Base-by-base conservation (phyloP, 2,888 invertebrate genomes). In the Drosophila sordidula region DNA sequence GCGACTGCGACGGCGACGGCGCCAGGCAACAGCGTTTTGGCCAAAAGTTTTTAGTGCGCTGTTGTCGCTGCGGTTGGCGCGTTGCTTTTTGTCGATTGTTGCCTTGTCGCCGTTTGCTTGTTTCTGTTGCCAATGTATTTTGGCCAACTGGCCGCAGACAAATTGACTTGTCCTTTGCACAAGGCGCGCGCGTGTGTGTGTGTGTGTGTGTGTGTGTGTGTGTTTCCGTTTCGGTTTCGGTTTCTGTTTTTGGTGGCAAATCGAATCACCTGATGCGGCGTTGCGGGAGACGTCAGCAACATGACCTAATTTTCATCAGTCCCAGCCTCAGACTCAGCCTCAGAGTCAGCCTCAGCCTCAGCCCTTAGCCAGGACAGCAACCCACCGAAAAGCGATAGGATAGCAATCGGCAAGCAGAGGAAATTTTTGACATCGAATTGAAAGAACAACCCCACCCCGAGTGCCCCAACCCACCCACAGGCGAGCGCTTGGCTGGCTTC, bases 41-140 rank as follows among this genome's bases (percentile, higher is more conserved):
- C 70, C 86, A 80, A 82, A 80, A 85, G 55, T 59, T 61, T 70
- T 82, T 66, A 82, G 82, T 82, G 86, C 82, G 83, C 78, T 74
- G 66, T 80, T 80, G 82, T 78, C 86, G 82, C 64, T 83, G 78
- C 70, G 73, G 52, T 83, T 71, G 83, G 83, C 86, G 82, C 84
- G 73, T 80, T 59, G 78, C 42, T 71, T 51, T 52, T 42, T 52
- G n/a, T 66, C 32, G 62, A 51, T 64, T 34, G 50, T 50, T 22
- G 25, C 18, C 12, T n/a, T n/a, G n/a, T n/a, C 41, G 14, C 8
- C 18, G 12, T 39, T 34, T 52, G 16, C 47, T 59, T 47, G 9
- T 18, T 38, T 18, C 36, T 54, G 22, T 55, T 58, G 26, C 8
- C 29, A 8, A 8, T 46, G 12, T 36, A 3, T 42, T 25, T 34